phyloP scores from a whole-genome alignment of 2,113 vertebrate genomes.

The Struthio camelus region DNA sequence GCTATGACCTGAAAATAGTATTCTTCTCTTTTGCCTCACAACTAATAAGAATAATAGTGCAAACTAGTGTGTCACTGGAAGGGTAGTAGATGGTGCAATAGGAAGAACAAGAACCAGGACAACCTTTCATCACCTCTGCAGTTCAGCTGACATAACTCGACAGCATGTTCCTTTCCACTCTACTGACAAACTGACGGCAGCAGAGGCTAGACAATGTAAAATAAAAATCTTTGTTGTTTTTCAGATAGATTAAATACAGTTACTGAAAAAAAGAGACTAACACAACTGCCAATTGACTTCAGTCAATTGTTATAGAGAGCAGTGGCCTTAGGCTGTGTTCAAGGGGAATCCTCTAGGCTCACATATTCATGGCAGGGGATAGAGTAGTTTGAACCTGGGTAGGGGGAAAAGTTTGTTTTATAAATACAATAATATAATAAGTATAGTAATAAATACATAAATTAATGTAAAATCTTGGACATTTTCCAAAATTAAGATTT shows the following conservation, averaged over 20 bases:
- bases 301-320: neutral
- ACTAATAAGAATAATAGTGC: neutral
- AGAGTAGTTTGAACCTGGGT: neutral
- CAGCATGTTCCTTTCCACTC: conserved; percentile 33
- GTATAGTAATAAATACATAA: neutral
- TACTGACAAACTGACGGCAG: conserved; percentile 21
- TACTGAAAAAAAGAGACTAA: neutral
- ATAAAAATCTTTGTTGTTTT: conserved; percentile 11
- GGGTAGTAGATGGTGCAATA: neutral
- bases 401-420: neutral
- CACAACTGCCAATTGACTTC: neutral
- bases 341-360: neutral
- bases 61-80: conserved; percentile 9
- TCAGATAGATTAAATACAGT: neutral
- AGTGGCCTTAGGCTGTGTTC: neutral
- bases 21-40: neutral
- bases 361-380: accelerated
- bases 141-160: neutral
- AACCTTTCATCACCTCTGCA: conserved; percentile 19
- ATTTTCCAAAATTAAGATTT: neutral
- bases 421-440: neutral
- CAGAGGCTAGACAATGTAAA: neutral
- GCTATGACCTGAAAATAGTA: neutral
- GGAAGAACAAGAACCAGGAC: conserved; percentile 3
- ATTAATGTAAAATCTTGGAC: neutral